phyloP scores from a whole-genome alignment of 2,888 invertebrate species.

The Amblyjoppa fuscipennis region DNA sequence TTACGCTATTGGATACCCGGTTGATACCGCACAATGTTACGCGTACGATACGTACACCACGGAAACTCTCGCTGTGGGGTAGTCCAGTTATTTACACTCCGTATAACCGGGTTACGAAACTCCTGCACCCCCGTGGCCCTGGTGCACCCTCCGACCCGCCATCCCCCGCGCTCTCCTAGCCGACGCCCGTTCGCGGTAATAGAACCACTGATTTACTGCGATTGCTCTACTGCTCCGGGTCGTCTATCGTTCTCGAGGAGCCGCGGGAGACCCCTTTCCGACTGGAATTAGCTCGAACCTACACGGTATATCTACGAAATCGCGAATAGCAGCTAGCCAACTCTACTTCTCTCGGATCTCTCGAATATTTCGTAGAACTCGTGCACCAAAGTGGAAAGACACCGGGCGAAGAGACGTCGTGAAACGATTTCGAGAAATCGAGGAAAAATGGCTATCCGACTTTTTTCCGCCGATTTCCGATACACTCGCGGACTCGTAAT shows the following conservation, averaged over 20 bases:
- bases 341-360: slow-evolving; percentile 24
- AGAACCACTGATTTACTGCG: slow-evolving; percentile 75
- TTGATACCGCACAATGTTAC: slow-evolving; percentile 61
- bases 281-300: slow-evolving; percentile 71
- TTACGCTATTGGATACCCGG: slow-evolving; percentile 72
- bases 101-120: slow-evolving; percentile 63
- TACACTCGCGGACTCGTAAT: slow-evolving; percentile 47
- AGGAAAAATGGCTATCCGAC: slow-evolving; percentile 50
- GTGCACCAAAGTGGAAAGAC: not conserved
- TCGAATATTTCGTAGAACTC: not conserved
- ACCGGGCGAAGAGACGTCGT: slow-evolving; percentile 33
- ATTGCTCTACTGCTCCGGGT: slow-evolving; percentile 64
- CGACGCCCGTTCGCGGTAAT: slow-evolving; percentile 72
- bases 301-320: slow-evolving; percentile 35
- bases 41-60: slow-evolving; percentile 11
- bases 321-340: slow-evolving; percentile 9
- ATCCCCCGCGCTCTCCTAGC: slow-evolving; percentile 45
- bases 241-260: slow-evolving; percentile 66
- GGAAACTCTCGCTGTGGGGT: slow-evolving; percentile 17
- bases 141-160: slow-evolving; percentile 7
- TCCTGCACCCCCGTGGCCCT: slow-evolving; percentile 47
- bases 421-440: slow-evolving; percentile 42
- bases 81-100: slow-evolving; percentile 72
- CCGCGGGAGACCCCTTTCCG: slow-evolving; percentile 62
- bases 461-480: slow-evolving; percentile 51